Base-by-base conservation (phyloP, 2,797 vertebrate genomes). In the Chelidonichthys spinosus region DNA sequence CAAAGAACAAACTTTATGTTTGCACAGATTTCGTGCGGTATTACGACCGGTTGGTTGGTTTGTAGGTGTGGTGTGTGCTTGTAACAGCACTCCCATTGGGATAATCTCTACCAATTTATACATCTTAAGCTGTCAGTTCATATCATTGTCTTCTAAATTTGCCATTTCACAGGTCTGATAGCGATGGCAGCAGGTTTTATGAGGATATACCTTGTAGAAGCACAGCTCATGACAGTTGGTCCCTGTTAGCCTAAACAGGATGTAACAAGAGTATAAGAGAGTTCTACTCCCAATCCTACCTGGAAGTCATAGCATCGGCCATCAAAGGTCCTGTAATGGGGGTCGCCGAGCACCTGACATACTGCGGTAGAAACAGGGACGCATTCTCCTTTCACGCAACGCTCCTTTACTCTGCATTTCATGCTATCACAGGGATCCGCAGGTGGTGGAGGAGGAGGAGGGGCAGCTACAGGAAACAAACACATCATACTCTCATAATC, bases 241-340 rank as follows among this genome's bases (percentile, higher is more conserved):
- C 52, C 9, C 32, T 54, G 52, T 7, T 6, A 6, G 32, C 52
- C 52, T 50, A n/a, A 50, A 25, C 18, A 50, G n/a, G 25, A 11
- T 50, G 46, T 50, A 50, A 25, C 47, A 9, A 4, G n/a, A 18
- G 25, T 2, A 25, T 4, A 50, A 11, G n/a, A 49, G 46, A 47
- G 46, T 7, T 8, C 17, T 18, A 49, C 47, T 60, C 7, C 33
- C 3, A 47, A 11, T 17, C 33, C 11, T 70, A 84, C 82, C 78
- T 84, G 82, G 54, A 84, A 84, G 44, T 84, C 14, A 42, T 25
- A 84, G 42, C 5, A 49, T 55, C 46, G 63, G 3, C 74, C 78
- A 62, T 84, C 82, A 75, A 81, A 78, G 2, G 82, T 72, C 7
- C 2, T 0, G 64, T 81, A 84, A 63, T 84, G 78, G 33, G 82